These are phyloP conservation scores for Netelia inedita DNA, from an alignment of 2,888 invertebrate species.

Conservation along the genomic window DNA sequence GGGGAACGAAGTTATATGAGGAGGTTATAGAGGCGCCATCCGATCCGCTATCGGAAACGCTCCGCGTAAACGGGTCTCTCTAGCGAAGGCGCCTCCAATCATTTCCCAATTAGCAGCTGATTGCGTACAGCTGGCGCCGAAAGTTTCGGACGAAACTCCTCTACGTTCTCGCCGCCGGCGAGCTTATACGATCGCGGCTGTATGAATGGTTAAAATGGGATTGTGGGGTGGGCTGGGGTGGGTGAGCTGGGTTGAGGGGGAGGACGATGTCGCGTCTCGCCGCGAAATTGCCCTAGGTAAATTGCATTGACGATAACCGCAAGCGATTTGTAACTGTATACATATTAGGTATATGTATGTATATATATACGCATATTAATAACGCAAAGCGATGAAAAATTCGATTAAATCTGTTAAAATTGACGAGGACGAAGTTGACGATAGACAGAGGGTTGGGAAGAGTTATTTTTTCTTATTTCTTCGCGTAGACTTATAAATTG, in stretches of 20 bases:
- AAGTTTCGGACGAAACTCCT: conserved; percentile 63
- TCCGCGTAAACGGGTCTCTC: conserved; percentile 70
- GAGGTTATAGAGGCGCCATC: conserved; percentile 68
- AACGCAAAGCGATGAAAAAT: conserved; percentile 32
- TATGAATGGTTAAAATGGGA: too few species aligned
- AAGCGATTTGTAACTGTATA: conserved; percentile 45
- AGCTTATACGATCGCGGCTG: not conserved
- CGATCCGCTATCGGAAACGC: conserved; percentile 67
- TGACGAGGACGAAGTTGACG: conserved; percentile 6
- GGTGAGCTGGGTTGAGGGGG: not conserved
- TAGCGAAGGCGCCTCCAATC: conserved; percentile 79
- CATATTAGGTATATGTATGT: conserved; percentile 12
- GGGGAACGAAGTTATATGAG: conserved; percentile 57
- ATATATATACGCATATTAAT: conserved; percentile 47
- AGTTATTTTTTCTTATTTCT: conserved; percentile 21
- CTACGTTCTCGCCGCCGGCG: not conserved
- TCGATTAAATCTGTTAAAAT: conserved; percentile 28
- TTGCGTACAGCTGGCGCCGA: conserved; percentile 77
- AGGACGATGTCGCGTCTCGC: conserved; percentile 56
- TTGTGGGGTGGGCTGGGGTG: too few species aligned
- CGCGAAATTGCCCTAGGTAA: conserved; percentile 60
- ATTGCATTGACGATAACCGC: conserved; percentile 66
- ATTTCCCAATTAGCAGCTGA: conserved; percentile 83
- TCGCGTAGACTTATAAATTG: conserved; percentile 1
- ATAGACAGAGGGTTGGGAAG: not conserved